A percentile compares a stretch with the other conserved stretches of the same genome.
These are phyloP conservation scores for Exaiptasia diaphana DNA, from an alignment of 64 coral and sea anemone genomes.

Conservation along the genomic window DNA sequence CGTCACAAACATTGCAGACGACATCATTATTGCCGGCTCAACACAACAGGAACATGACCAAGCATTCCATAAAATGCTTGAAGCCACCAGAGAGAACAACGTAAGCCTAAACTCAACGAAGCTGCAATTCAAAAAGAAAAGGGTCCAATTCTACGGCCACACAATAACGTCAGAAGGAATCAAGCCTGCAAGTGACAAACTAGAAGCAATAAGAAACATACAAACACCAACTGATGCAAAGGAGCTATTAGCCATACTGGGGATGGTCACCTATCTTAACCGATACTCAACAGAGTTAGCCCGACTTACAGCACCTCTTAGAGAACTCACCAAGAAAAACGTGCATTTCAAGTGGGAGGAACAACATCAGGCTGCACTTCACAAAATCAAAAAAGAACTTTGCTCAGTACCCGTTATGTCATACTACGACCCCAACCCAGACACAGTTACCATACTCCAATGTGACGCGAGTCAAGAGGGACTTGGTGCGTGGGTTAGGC, in stretches of 20 bases:
- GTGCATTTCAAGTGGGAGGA: slow-evolving; percentile 52
- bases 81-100: slow-evolving; percentile 23
- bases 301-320: slow-evolving; percentile 40
- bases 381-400: slow-evolving; percentile 44
- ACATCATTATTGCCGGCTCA: slow-evolving; percentile 30
- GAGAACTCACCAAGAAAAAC: slow-evolving; percentile 37
- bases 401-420: slow-evolving; percentile 31
- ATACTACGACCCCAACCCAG: slow-evolving; percentile 56
- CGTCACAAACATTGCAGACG: slow-evolving; percentile 38
- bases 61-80: slow-evolving; percentile 39
- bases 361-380: slow-evolving; percentile 22
- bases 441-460: slow-evolving; percentile 46
- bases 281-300: slow-evolving; percentile 32
- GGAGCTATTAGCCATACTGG: slow-evolving; percentile 37
- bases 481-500: slow-evolving; percentile 26
- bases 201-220: slow-evolving; percentile 33
- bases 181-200: slow-evolving; percentile 26
- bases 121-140: slow-evolving; percentile 21
- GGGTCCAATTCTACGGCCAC: slow-evolving; percentile 40
- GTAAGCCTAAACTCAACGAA: slow-evolving; percentile 30
- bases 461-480: slow-evolving; percentile 54
- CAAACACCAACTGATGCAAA: slow-evolving; percentile 20
- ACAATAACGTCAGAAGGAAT: slow-evolving; percentile 30
- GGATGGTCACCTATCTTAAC: slow-evolving; percentile 63
- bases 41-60: slow-evolving; percentile 49